Evolutionary conservation across 1,140 invertebrate species (phyloP).

Genomic region (Aphis craccivora): DNA sequence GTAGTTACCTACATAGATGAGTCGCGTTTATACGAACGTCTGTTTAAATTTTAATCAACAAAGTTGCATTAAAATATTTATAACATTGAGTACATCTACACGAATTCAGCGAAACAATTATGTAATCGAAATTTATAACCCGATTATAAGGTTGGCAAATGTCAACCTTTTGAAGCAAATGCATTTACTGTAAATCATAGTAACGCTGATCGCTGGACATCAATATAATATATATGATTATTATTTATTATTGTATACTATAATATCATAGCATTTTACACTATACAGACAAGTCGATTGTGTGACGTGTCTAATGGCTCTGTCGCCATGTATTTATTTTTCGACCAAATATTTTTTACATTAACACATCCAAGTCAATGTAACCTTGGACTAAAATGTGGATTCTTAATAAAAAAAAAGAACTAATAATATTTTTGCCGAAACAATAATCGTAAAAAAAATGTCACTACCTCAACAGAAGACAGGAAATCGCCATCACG

Average conservation of each 20-base stretch:
- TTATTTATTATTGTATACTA: too few relatives aligned
- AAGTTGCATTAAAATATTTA: background rate
- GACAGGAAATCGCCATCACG: too few relatives aligned
- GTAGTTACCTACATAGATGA: background rate
- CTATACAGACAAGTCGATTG: background rate
- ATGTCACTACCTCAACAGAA: too few relatives aligned
- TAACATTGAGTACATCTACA: background rate
- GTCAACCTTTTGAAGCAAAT: background rate
- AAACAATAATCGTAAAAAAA: background rate
- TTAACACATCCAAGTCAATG: background rate
- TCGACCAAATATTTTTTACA: background rate
- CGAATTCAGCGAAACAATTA: background rate
- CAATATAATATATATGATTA: too few relatives aligned
- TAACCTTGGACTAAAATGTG: background rate
- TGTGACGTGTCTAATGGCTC: background rate
- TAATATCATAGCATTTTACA: too few relatives aligned
- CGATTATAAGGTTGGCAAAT: too few relatives aligned
- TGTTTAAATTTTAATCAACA: background rate
- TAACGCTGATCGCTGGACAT: too few relatives aligned
- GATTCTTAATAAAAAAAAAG: background rate
- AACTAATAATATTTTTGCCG: background rate
- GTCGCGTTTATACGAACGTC: background rate
- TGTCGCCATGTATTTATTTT: background rate
- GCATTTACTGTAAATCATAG: background rate
- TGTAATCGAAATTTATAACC: background rate